phyloP scores from a whole-genome alignment of 2,888 invertebrate genomes.

The Crepidodera aurea region DNA sequence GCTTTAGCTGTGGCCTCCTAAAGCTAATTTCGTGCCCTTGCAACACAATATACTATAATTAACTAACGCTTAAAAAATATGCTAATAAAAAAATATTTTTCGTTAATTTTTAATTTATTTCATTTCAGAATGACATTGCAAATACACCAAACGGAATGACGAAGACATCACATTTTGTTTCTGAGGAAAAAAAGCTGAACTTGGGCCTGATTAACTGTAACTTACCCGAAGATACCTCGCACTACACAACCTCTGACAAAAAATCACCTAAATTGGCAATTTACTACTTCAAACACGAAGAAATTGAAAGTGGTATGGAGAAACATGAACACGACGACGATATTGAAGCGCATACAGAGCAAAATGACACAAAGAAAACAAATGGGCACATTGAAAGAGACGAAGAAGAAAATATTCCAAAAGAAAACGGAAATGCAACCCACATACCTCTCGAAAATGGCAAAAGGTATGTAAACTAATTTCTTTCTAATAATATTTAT shows the following conservation, averaged over 20 bases:
- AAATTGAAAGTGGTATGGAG: conserved; percentile 84
- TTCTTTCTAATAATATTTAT: neutral
- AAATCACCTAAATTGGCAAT: conserved; percentile 84
- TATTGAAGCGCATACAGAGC: conserved; percentile 51
- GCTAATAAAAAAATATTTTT: too few species aligned
- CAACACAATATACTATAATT: too few species aligned
- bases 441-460: conserved; percentile 3
- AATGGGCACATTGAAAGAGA: conserved; percentile 66
- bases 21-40: too few species aligned
- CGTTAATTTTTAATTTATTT: conserved; percentile 18
- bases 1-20: too few species aligned
- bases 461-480: conserved; percentile 1
- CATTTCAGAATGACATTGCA: conserved; percentile 49
- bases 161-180: conserved; percentile 40
- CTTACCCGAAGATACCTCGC: conserved; percentile 53
- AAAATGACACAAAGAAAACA: neutral
- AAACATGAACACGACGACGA: conserved; percentile 53
- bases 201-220: conserved; percentile 27
- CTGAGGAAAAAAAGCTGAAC: conserved; percentile 24
- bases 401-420: conserved; percentile 12
- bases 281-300: conserved; percentile 86
- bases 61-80: too few species aligned
- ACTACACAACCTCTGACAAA: conserved; percentile 70
- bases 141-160: conserved; percentile 50
- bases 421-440: conserved; percentile 29